Evolutionary conservation across 2,113 vertebrate genomes (phyloP).

Genomic region (Eudyptes chrysolophus): DNA sequence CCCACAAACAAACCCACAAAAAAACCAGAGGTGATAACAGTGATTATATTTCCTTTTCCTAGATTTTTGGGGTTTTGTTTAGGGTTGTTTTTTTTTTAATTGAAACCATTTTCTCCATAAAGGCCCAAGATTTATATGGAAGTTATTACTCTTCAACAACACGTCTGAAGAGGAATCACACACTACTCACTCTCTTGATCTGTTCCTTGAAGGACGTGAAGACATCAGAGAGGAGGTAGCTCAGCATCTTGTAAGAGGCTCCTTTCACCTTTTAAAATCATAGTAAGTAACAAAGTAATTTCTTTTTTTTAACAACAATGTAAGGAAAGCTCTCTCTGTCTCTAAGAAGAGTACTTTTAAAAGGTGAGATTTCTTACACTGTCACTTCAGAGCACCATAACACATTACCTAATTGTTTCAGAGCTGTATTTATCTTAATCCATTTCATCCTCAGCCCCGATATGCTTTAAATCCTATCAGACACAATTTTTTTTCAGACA

Average conservation of each 20-base stretch:
- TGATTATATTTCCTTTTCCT: not conserved
- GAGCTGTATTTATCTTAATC: not conserved
- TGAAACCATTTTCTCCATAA: not conserved
- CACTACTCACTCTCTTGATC: not conserved
- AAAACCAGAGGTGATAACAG: rapidly evolving
- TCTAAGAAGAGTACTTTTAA: not conserved
- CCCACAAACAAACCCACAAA: not conserved
- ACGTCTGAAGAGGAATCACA: not conserved
- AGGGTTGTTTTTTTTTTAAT: not conserved
- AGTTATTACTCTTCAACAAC: not conserved
- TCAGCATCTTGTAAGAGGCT: not conserved
- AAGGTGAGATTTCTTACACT: not conserved
- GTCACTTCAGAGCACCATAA: not conserved
- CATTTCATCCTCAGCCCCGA: not conserved
- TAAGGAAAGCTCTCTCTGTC: not conserved
- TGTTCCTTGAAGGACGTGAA: not conserved
- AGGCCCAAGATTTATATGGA: not conserved
- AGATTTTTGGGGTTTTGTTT: too few relatives aligned
- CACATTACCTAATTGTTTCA: not conserved
- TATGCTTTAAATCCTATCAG: not conserved
- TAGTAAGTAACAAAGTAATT: not conserved
- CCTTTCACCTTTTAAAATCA: not conserved
- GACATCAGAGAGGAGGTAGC: not conserved
- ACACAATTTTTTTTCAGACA: not conserved
- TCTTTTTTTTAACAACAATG: not conserved